Evolutionary conservation across 2,113 vertebrate species (phyloP), one percentile per base, ranked within the genome.

Genomic region (Riparia riparia): DNA sequence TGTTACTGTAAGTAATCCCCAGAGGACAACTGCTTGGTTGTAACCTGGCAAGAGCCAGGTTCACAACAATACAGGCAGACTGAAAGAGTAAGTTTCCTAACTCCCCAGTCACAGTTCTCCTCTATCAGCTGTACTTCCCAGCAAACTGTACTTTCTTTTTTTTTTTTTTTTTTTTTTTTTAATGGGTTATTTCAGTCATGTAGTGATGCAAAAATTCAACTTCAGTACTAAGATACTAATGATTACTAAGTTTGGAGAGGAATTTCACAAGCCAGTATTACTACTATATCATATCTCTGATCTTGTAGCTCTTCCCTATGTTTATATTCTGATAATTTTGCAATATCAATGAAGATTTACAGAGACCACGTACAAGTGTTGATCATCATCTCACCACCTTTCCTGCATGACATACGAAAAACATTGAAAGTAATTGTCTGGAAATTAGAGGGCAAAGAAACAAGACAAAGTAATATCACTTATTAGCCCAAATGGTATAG

Each of bases 51-150:
- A 54, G 32, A 66, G 45, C 5, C 14, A 44, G 10, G 57, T 37
- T 50, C 57, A 66, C 44, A 84, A 18, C 16, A 44, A 60, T 4
- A 65, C 21, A 61, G 26, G 11, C 13, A 78, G 54, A 64, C 44
- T 26, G 26, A 77, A 77, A 42, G 1, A 6, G 22, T 20, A 57
- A 49, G 15, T 49, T 42, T 49, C 17, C n/a, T 77, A 37, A 41
- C 5, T 12, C 15, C 3, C 3, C 18, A 58, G 21, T 6, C 25
- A 45, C 34, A 37, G 47, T 5, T 37, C 17, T 17, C 24, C 12
- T 41, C 25, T 22, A 5, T 10, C 11, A 60, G 18, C 14, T 2
- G 2, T 9, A 18, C 4, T 72, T 28, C 44, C 8, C 3, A 3
- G 14, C 2, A 64, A 73, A 22, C 7, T 28, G 5, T 17, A 18